Percentiles rank a stretch among this genome's conserved stretches.
Conservation (phyloP, 2,797 vertebrate genomes). For the Epinephelus coioides region DNA sequence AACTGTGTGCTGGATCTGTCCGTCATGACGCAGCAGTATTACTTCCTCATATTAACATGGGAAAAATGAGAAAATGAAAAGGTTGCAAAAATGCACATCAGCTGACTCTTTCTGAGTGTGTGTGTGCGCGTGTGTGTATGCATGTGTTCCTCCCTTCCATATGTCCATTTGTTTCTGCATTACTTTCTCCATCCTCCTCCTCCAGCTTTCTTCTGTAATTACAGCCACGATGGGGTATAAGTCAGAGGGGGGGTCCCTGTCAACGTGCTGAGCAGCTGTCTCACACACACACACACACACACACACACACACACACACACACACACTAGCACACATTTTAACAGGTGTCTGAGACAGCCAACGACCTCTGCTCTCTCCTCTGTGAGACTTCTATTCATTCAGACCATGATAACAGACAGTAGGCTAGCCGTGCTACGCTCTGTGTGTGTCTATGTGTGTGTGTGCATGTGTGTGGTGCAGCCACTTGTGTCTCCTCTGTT, state of each 20-base stretch:
- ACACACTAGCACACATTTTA: constrained; percentile 26
- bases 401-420: constrained; percentile 68
- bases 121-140: not conserved
- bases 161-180: not conserved
- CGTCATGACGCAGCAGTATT: constrained; percentile 42
- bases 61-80: constrained; percentile 35
- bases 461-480: constrained; percentile 19
- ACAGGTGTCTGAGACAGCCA: constrained; percentile 78
- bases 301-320: constrained; percentile 36
- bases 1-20: not conserved
- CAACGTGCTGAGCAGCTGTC: constrained; percentile 70
- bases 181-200: constrained; percentile 4
- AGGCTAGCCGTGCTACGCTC: constrained; percentile 52
- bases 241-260: constrained; percentile 49
- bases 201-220: constrained; percentile 61
- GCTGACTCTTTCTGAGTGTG: constrained; percentile 35
- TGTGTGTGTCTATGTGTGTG: constrained; percentile 23
- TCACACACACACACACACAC: constrained; percentile 31
- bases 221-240: constrained; percentile 50
- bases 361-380: constrained; percentile 68
- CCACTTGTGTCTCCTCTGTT: constrained; percentile 26
- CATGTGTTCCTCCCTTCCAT: not conserved
- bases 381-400: constrained; percentile 73
- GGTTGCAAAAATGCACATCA: constrained; percentile 41
- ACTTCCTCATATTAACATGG: constrained; percentile 53